Evolutionary conservation across 1,140 invertebrate genomes (phyloP), one percentile per base, ranked within the genome.

Genomic region (Ridgeia piscesae): DNA sequence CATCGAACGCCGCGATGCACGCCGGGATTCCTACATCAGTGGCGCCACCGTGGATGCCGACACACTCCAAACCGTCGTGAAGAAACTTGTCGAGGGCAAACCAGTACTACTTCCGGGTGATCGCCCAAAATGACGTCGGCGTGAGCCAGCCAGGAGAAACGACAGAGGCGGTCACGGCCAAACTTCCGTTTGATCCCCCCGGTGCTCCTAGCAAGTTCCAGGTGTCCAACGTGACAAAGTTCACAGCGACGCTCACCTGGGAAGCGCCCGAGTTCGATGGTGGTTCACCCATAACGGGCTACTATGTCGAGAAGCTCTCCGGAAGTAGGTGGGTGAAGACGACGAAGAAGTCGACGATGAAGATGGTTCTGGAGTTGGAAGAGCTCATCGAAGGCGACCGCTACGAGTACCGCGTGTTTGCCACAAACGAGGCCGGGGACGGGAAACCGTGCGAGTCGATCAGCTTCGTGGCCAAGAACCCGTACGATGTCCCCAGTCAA

Each of bases 91-190:
- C 95, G 99, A 94, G 96, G 97, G 17, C 97, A 98, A n/a, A 93
- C 97, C 98, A 42, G 97, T 99, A 99, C 96, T 97, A 97, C 94
- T 99, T 99, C 97, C 97, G 99, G 92, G 97, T 99, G 0, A 97
- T 98, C 89, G 99, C 99, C 48, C 99, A 99, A 96, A 99, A 99
- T 96, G 98, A 99, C 94, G 99, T 99, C 94, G 99, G 99, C 1
- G 96, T 98, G 14, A 99, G 98, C 35, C 98, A 99, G 92, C 98
- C 99, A 34, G 95, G 99, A 11, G 98, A 98, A 93, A 98, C 98
- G 93, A 97, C 97, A n/a, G 98, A 98, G 91, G 97, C 98, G 2
- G 97, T 99, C 94, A 97, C 97, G 93, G 98, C 99, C 0, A 98
- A 98, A 96, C 98, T 99, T 98, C 98, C 99, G 94, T 99, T 99